Base-by-base conservation (phyloP, 2,113 vertebrate species). In the Gopherus flavomarginatus region DNA sequence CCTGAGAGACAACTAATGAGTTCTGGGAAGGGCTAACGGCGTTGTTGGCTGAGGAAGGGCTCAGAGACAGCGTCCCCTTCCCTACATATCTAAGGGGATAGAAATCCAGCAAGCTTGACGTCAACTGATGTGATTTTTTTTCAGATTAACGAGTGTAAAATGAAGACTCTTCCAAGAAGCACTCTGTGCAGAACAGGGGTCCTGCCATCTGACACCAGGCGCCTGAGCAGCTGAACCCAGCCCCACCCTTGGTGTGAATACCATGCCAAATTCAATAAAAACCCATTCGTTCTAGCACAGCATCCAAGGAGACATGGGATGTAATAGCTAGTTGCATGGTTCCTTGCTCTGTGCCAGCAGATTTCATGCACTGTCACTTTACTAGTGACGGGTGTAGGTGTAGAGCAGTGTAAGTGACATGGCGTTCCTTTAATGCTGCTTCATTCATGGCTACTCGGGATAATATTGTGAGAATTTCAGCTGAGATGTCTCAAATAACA, bases 301-400 rank as follows among this genome's bases (percentile, higher is more conserved):
- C 1, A 0, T 72, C 44, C 5, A 1, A n/a, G 1, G 0, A 50
- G 24, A 1, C 0, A 0, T 1, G 11, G 29, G 56, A 42, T 22
- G 3, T 1, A 83, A 54, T 3, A 2, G 35, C 38, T 0, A 3
- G n/a, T 26, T 2, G 0, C 7, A 53, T 29, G 31, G 44, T 5
- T 78, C 31, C 62, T 65, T 53, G 3, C 56, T 69, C 26, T 17
- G 8, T 9, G 1, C 13, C 42, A 38, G 62, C 38, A 16, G 19
- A 21, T 86, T 86, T 84, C 56, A n/a, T n/a, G 86, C 72, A 8
- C 49, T 79, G 69, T 79, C 91, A 47, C 7, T 84, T 59, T 49
- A 62, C 62, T n/a, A 38, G 69, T 38, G 75, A 69, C 26, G 27
- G 21, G 27, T 44, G 35, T 14, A 31, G 49, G 29, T 53, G 11